Evolutionary conservation across 2,113 vertebrate species (phyloP).

Genomic region (Craseonycteris thonglongyai): DNA sequence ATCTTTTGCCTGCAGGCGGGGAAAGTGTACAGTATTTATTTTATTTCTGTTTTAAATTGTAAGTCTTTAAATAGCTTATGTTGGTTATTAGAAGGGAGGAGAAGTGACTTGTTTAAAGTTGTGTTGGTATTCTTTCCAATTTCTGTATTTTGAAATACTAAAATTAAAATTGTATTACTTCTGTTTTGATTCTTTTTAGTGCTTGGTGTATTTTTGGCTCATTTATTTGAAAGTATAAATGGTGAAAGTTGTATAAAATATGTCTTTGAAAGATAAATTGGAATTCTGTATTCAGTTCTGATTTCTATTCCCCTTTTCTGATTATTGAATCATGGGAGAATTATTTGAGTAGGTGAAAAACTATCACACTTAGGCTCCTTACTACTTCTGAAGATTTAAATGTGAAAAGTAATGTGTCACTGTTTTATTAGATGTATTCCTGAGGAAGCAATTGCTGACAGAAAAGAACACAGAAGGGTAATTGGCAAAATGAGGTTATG

Average conservation of each 20-base stretch:
- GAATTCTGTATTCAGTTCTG: conserved; percentile 66
- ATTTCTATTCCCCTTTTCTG: conserved; percentile 56
- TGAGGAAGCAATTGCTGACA: not conserved
- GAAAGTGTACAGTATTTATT: conserved; percentile 89
- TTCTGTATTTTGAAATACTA: conserved; percentile 85
- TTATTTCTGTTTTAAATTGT: conserved; percentile 84
- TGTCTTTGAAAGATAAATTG: conserved; percentile 68
- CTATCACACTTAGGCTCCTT: not conserved
- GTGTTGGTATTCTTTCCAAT: conserved; percentile 83
- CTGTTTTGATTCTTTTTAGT: conserved; percentile 80
- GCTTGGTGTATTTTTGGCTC: conserved; percentile 78
- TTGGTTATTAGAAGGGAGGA: conserved; percentile 80
- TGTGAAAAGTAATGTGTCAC: not conserved
- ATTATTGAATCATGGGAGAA: not conserved
- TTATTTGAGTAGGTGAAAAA: not conserved
- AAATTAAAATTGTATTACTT: conserved; percentile 86
- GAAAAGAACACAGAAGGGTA: not conserved
- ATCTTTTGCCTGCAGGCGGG: conserved; percentile 88
- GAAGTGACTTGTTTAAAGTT: conserved; percentile 85
- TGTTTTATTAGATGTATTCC: not conserved
- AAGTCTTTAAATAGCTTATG: conserved; percentile 83
- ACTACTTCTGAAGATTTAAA: not conserved
- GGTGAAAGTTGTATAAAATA: conserved; percentile 70
- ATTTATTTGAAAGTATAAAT: conserved; percentile 72
- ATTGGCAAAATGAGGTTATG: not conserved